phyloP scores from a whole-genome alignment of 2,888 invertebrate genomes.

The Vanessa cardui region DNA sequence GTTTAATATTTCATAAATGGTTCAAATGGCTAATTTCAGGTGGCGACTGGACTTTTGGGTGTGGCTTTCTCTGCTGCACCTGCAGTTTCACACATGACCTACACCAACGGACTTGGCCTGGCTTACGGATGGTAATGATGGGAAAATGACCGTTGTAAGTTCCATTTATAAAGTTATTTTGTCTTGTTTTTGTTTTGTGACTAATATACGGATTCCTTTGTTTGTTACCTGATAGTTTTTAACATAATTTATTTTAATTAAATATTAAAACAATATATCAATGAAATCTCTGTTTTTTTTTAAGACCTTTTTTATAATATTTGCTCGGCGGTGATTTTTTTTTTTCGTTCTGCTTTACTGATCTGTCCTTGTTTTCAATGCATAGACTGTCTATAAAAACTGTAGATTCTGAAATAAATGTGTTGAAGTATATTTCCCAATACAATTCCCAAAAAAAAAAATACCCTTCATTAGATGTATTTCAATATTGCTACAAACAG shows the following conservation, averaged over 20 bases:
- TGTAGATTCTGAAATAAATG: too few relatives aligned
- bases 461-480: too few relatives aligned
- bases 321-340: too few relatives aligned
- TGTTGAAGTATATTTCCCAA: too few relatives aligned
- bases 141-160: not conserved
- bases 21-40: conserved; percentile 51
- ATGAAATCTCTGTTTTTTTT: not conserved
- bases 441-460: too few relatives aligned
- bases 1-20: not conserved
- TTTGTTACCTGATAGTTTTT: conserved; percentile 73
- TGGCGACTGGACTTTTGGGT: conserved; percentile 81
- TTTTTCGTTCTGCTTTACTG: too few relatives aligned
- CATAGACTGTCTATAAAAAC: too few relatives aligned
- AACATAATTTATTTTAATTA: conserved; percentile 46
- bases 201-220: conserved; percentile 71
- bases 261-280: conserved; percentile 1
- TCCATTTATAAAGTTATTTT: conserved; percentile 1
- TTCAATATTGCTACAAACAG: too few relatives aligned
- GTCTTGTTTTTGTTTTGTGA: conserved; percentile 35
- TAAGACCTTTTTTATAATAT: too few relatives aligned
- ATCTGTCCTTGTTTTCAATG: too few relatives aligned
- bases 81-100: conserved; percentile 84
- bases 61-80: conserved; percentile 84
- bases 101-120: conserved; percentile 81
- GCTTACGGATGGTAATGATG: conserved; percentile 80